Conservation (phyloP, 2,888 invertebrate genomes). For the Fissipunctia ypsillon region DNA sequence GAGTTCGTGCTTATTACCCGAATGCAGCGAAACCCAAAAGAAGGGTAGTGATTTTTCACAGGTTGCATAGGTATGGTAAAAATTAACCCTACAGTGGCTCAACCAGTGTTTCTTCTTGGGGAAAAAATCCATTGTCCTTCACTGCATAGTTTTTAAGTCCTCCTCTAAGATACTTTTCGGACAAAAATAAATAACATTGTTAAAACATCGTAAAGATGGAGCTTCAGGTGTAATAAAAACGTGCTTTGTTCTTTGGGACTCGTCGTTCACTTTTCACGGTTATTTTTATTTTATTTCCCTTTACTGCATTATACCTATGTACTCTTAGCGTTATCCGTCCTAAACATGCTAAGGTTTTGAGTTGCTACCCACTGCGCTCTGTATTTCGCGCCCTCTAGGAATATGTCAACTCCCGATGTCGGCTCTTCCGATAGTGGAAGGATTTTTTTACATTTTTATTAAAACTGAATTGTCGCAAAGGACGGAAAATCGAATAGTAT, state of each 20-base stretch:
- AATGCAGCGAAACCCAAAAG: not conserved
- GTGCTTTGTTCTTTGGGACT: slow-evolving; percentile 7
- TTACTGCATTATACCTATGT: slow-evolving; percentile 23
- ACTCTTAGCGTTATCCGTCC: not conserved
- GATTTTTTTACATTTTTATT: not conserved
- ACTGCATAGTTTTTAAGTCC: not conserved
- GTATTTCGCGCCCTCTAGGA: not conserved
- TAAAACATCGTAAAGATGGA: slow-evolving; percentile 20
- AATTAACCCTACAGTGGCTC: not conserved
- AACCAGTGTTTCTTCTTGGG: not conserved
- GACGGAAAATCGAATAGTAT: not conserved
- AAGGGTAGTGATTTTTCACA: not conserved
- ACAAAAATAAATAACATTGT: slow-evolving; percentile 14
- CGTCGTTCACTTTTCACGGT: too few relatives aligned
- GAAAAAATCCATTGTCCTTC: not conserved
- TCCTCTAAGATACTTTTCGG: too few relatives aligned
- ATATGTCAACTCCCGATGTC: not conserved
- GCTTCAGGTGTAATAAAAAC: slow-evolving; percentile 31
- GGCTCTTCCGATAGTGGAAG: not conserved
- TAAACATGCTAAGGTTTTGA: not conserved
- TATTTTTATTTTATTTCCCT: not conserved
- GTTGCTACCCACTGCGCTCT: not conserved
- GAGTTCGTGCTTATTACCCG: not conserved
- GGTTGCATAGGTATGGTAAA: not conserved
- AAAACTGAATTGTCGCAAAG: not conserved